Evolutionary conservation across 2,888 invertebrate species (phyloP).

Genomic region (Pasiphila rectangulata): DNA sequence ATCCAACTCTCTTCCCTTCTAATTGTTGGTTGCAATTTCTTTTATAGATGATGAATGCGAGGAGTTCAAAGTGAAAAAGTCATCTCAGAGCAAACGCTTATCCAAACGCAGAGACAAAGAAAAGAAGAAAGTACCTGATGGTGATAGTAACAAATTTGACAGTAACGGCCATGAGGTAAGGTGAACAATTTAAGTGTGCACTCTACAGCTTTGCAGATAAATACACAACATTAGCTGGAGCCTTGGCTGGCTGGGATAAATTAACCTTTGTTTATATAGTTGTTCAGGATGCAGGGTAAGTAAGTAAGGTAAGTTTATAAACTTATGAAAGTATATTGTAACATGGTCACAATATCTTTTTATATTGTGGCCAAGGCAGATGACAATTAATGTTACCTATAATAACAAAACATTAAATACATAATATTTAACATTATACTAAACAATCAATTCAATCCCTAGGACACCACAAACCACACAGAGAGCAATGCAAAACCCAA

Average conservation of each 20-base stretch:
- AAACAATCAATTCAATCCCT: slow-evolving; percentile 10
- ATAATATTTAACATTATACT: neutral
- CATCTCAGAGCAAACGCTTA: slow-evolving; percentile 94
- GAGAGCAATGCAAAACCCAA: slow-evolving; percentile 48
- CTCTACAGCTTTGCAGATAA: slow-evolving; percentile 19
- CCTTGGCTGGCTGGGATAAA: slow-evolving; percentile 14
- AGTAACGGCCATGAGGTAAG: slow-evolving; percentile 64
- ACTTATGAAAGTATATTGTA: too few species aligned
- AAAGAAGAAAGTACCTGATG: slow-evolving; percentile 58
- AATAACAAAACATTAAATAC: too few species aligned
- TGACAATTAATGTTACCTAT: too few species aligned
- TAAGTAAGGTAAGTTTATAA: neutral
- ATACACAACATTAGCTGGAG: slow-evolving; percentile 9
- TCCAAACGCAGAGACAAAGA: slow-evolving; percentile 92
- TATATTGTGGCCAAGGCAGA: too few species aligned
- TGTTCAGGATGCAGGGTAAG: too few species aligned
- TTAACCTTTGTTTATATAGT: slow-evolving; percentile 1
- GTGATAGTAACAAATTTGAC: slow-evolving; percentile 70
- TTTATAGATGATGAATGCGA: slow-evolving; percentile 87
- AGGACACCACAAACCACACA: slow-evolving; percentile 40
- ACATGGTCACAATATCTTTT: too few species aligned
- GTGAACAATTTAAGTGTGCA: slow-evolving; percentile 31
- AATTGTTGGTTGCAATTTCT: neutral
- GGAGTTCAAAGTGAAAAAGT: slow-evolving; percentile 97
- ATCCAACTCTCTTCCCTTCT: neutral